Conservation (phyloP, 2,113 vertebrate genomes). For the Prochilodus magdalenae region DNA sequence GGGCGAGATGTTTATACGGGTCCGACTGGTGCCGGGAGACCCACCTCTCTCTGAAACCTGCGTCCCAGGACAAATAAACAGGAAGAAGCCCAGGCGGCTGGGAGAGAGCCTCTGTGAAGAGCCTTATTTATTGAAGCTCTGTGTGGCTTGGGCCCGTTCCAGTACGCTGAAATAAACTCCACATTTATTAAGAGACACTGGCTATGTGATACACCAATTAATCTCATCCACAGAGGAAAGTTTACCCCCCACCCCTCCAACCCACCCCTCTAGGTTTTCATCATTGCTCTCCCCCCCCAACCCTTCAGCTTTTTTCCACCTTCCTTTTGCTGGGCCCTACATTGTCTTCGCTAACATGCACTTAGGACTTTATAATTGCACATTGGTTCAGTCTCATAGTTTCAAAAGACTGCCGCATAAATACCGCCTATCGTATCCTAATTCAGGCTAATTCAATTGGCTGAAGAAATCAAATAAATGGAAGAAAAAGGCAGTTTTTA, state of each 20-base stretch:
- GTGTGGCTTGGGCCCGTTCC: conserved; percentile 64
- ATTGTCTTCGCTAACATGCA: background rate
- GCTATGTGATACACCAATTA: conserved; percentile 64
- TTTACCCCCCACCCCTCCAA: background rate
- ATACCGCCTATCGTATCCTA: conserved; percentile 40
- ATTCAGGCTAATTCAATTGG: conserved; percentile 45
- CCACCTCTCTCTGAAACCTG: conserved; percentile 70
- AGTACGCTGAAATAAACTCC: conserved; percentile 68
- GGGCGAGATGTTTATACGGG: conserved; percentile 67
- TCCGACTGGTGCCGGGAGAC: conserved; percentile 71
- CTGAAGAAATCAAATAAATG: conserved; percentile 41
- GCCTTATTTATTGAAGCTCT: conserved; percentile 74
- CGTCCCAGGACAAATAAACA: conserved; percentile 82
- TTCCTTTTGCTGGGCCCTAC: conserved; percentile 1
- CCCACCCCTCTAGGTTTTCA: conserved; percentile 13
- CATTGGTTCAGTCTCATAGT: conserved; percentile 40
- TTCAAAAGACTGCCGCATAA: conserved; percentile 42
- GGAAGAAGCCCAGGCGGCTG: conserved; percentile 76
- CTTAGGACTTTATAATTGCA: conserved; percentile 35
- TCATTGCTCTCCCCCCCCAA: background rate
- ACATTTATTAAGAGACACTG: conserved; percentile 67
- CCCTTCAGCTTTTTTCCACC: background rate
- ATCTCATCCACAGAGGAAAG: conserved; percentile 17
- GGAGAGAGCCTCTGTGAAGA: conserved; percentile 74
- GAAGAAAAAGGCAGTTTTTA: conserved; percentile 32